A percentile compares a stretch with the other conserved stretches of the same genome.
Conservation (phyloP, 53 echinoderm and acorn worm genomes). For the Paelopatides confundens region DNA sequence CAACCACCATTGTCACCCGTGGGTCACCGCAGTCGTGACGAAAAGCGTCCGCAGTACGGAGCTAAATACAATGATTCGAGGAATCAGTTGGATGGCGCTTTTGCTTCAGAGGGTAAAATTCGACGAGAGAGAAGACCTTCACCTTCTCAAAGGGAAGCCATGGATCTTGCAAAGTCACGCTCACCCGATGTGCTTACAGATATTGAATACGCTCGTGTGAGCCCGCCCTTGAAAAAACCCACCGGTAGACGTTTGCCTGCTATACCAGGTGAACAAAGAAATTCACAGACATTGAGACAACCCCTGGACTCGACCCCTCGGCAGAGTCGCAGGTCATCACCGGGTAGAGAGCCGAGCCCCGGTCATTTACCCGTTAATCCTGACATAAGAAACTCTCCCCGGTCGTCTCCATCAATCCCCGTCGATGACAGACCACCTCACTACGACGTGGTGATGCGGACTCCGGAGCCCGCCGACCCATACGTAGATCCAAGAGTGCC, state of each 20-base stretch:
- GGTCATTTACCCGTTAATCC: slow-evolving; percentile 74
- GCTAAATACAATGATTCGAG: slow-evolving; percentile 21
- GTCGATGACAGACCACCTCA: slow-evolving; percentile 91
- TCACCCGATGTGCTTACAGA: slow-evolving; percentile 76
- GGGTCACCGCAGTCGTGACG: slow-evolving; percentile 33
- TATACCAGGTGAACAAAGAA: slow-evolving; percentile 76
- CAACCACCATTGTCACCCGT: slow-evolving; percentile 37
- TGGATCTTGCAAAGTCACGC: slow-evolving; percentile 48
- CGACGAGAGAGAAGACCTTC: slow-evolving; percentile 64
- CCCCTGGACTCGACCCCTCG: slow-evolving; percentile 71
- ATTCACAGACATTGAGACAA: slow-evolving; percentile 9
- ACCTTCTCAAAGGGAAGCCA: slow-evolving; percentile 61
- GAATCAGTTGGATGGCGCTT: slow-evolving; percentile 32
- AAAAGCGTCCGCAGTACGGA: slow-evolving; percentile 33
- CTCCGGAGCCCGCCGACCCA: slow-evolving; percentile 58
- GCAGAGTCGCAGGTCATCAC: slow-evolving; percentile 77
- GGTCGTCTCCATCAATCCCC: slow-evolving; percentile 62
- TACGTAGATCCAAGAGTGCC: slow-evolving; percentile 81
- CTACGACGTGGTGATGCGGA: slow-evolving; percentile 90
- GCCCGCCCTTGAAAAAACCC: slow-evolving; percentile 68
- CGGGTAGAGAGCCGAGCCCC: slow-evolving; percentile 82
- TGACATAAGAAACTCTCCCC: slow-evolving; percentile 49
- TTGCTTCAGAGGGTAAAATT: slow-evolving; percentile 11
- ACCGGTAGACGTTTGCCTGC: slow-evolving; percentile 83
- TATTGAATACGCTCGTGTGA: slow-evolving; percentile 65